Evolutionary conservation across 1,140 invertebrate species (phyloP), one percentile per base, ranked within the genome.

Genomic region (Thaumetopoea pityocampa): DNA sequence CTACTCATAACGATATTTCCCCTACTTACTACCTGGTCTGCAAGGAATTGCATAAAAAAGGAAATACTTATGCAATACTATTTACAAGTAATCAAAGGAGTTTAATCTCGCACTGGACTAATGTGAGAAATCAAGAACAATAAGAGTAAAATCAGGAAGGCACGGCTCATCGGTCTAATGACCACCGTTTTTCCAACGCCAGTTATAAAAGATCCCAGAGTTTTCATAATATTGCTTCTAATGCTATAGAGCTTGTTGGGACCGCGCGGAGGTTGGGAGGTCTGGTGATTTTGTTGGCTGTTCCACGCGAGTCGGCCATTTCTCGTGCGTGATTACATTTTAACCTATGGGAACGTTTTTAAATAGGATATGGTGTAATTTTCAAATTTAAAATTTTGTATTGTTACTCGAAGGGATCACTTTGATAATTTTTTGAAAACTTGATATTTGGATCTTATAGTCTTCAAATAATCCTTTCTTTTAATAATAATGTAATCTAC

Each of bases 91-190:
- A 55, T 42, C 33, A 38, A 34, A 40, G 40, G 17, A n/a, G n/a
- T 12, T 24, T 46, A 26, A 46, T 46, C 43, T 46, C 27, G 16
- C 7, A 44, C 53, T 24, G 44, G n/a, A n/a, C 51, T 58, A 57
- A 65, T 72, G 68, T 72, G 68, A 67, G 68, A 72, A 69, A 48
- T 40, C 14, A 41, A 35, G 48, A 60, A 72, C 68, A 72, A 72
- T 63, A 52, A 47, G 18, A 20, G 48, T 35, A 58, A 69, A 61
- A 57, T 56, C 51, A 59, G 66, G 68, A 72, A 72, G 66, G 54
- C 46, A 61, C 43, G 60, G 41, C 58, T 59, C 58, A 72, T 65
- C 56, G 55, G 51, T 55, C 52, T 67, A 63, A 67, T 62, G 54
- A 61, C 55, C 57, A 46, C 30, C 32, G 22, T 48, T 47, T 55